Evolutionary conservation across 1,140 invertebrate species (phyloP).

Genomic region (Drosophila ananassae): DNA sequence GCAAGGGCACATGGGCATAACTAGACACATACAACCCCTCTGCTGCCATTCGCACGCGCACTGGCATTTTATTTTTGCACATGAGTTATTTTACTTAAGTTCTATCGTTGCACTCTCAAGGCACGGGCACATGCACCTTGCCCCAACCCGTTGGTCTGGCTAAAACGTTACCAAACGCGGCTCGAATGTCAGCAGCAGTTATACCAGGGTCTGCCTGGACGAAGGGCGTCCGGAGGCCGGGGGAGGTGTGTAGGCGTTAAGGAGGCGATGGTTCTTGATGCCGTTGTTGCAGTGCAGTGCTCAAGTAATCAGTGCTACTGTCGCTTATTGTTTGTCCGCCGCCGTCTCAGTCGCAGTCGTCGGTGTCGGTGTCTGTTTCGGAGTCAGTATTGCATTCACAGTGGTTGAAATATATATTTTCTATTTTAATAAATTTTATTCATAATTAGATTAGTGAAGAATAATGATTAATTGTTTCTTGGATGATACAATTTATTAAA

Average conservation of each 20-base stretch:
- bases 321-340: constrained; percentile 78
- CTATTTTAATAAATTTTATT: not conserved
- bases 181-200: constrained; percentile 70
- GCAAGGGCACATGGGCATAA: constrained; percentile 64
- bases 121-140: constrained; percentile 77
- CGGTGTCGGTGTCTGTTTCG: constrained; percentile 60
- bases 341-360: constrained; percentile 31
- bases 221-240: not conserved
- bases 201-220: constrained; percentile 20
- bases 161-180: constrained; percentile 75
- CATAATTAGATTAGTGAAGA: no score
- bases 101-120: constrained; percentile 78
- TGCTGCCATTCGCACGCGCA: constrained; percentile 28
- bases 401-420: not conserved
- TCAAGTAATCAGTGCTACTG: constrained; percentile 78
- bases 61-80: constrained; percentile 69
- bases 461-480: no score
- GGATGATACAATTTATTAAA: not conserved
- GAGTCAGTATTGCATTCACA: constrained; percentile 32
- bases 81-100: constrained; percentile 81
- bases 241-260: not conserved
- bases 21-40: constrained; percentile 56
- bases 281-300: constrained; percentile 59
- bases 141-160: constrained; percentile 39
- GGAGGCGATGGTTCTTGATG: constrained; percentile 1